These are phyloP conservation scores for Bambusicola thoracicus DNA, from an alignment of 2,113 vertebrate genomes.

Conservation along the genomic window DNA sequence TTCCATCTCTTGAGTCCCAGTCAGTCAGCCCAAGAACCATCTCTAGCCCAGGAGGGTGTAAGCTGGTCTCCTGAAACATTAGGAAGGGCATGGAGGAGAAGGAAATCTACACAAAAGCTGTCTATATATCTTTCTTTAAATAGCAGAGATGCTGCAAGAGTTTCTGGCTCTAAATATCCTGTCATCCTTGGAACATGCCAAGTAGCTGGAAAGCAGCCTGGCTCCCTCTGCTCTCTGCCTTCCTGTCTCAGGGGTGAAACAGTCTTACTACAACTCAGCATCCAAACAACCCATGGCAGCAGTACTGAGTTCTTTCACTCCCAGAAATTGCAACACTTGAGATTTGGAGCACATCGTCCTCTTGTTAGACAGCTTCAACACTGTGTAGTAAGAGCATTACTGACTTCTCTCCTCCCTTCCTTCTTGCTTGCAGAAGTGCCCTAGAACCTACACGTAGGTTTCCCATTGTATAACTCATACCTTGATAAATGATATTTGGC, in stretches of 20 bases:
- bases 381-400: rapidly evolving
- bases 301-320: neutral
- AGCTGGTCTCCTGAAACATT: neutral
- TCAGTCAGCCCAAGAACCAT: neutral
- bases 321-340: neutral
- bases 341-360: neutral
- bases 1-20: neutral
- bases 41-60: neutral
- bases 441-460: neutral
- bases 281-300: neutral
- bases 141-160: neutral
- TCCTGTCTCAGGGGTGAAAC: neutral
- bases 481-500: neutral
- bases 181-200: neutral
- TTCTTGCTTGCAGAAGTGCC: neutral
- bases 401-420: neutral
- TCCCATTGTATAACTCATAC: neutral
- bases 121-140: neutral
- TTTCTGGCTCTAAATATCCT: neutral
- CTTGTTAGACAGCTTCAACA: neutral
- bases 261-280: neutral
- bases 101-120: neutral
- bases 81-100: neutral
- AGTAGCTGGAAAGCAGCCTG: neutral
- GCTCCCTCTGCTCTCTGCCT: neutral